Conservation (phyloP, 2,113 vertebrate species). For the Mormyrus lacerda region DNA sequence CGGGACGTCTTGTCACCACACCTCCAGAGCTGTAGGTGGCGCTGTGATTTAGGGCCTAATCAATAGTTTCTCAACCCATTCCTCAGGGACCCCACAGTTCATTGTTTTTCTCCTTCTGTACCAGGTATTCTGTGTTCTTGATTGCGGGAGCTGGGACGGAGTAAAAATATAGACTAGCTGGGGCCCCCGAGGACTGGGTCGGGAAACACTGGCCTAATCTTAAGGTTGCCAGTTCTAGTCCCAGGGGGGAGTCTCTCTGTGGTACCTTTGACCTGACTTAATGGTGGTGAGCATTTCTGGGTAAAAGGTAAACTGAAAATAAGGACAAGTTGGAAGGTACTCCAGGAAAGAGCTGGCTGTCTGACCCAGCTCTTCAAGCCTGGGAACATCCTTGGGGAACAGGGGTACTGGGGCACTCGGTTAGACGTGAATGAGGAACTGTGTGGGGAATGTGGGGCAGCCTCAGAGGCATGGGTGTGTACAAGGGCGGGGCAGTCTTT, state of each 20-base stretch:
- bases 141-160: not conserved
- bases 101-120: not conserved
- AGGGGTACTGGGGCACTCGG: conserved; percentile 20
- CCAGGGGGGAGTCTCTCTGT: not conserved
- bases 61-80: not conserved
- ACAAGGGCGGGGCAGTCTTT: not conserved
- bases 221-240: not conserved
- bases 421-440: not conserved
- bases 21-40: not conserved
- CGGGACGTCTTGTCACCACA: not conserved
- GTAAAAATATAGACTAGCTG: not conserved
- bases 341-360: conserved; percentile 5
- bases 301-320: not conserved
- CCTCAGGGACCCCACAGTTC: not conserved
- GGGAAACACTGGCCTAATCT: not conserved
- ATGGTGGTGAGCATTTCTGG: not conserved
- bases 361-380: conserved; percentile 3
- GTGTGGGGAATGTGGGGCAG: not conserved
- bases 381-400: conserved; percentile 3
- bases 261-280: not conserved
- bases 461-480: not conserved
- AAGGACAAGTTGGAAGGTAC: not conserved
- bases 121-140: not conserved
- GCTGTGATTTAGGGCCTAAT: not conserved
- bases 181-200: not conserved